Conservation (phyloP, 2,888 invertebrate species). For the Falcaria lacertinaria region DNA sequence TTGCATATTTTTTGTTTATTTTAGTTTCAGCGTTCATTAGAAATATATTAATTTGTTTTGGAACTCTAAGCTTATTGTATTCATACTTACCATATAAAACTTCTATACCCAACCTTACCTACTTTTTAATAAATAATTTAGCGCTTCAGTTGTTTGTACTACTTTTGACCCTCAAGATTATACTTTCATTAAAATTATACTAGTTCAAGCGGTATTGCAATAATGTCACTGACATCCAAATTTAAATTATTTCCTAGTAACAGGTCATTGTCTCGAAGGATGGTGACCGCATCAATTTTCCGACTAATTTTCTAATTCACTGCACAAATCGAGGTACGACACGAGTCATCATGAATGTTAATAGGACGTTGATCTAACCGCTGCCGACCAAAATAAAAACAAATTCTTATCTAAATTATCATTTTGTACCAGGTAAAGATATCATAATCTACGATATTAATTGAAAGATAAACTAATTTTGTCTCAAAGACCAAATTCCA, state of each 20-base stretch:
- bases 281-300: slow-evolving; percentile 59
- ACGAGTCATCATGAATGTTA: slow-evolving; percentile 44
- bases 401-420: not conserved
- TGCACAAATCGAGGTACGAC: slow-evolving; percentile 61
- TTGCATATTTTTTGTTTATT: too few species aligned
- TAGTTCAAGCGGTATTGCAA: slow-evolving; percentile 14
- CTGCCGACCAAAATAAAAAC: not conserved
- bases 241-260: slow-evolving; percentile 33
- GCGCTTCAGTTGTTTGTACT: slow-evolving; percentile 19
- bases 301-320: slow-evolving; percentile 62
- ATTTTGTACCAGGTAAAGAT: not conserved
- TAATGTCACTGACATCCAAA: slow-evolving; percentile 52
- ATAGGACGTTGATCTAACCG: slow-evolving; percentile 38
- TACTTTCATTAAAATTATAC: not conserved
- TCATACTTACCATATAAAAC: too few species aligned
- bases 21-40: too few species aligned
- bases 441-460: not conserved
- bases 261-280: slow-evolving; percentile 43
- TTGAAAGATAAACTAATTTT: not conserved
- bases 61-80: too few species aligned
- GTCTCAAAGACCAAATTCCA: not conserved
- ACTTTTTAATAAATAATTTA: too few species aligned
- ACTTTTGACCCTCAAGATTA: slow-evolving; percentile 25
- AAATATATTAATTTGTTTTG: too few species aligned
- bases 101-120: not conserved